phyloP scores from a whole-genome alignment of 2,888 invertebrate genomes.

The Trimorus sp. region DNA sequence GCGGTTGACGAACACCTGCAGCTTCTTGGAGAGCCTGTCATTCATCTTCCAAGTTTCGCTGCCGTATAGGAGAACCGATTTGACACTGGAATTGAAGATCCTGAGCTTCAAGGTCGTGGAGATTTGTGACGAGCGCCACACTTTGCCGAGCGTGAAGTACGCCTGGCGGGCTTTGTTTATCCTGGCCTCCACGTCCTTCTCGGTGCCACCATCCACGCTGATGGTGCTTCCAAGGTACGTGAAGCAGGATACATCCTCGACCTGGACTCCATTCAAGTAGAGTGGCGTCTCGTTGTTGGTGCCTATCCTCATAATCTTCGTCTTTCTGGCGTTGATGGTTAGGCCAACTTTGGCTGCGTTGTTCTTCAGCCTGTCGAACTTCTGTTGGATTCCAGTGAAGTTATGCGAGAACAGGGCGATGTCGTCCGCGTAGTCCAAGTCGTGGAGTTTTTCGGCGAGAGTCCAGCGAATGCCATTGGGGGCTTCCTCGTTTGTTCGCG shows the following conservation, averaged over 20 bases:
- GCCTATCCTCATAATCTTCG: conserved; percentile 29
- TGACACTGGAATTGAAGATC: conserved; percentile 32
- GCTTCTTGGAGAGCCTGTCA: conserved; percentile 1
- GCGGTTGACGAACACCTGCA: conserved; percentile 17
- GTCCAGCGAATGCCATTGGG: conserved; percentile 28
- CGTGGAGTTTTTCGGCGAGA: conserved; percentile 28
- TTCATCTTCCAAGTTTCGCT: conserved; percentile 30
- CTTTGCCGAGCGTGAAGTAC: conserved; percentile 28
- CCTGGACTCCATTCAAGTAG: not conserved
- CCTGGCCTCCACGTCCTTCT: conserved; percentile 4
- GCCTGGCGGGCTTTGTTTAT: conserved; percentile 13
- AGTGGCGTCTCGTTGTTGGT: not conserved
- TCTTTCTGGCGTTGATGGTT: conserved; percentile 17
- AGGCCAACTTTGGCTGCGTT: conserved; percentile 19
- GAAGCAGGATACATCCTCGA: conserved; percentile 19
- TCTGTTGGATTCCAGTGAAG: conserved; percentile 15
- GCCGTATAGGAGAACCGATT: conserved; percentile 36
- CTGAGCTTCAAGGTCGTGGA: conserved; percentile 19
- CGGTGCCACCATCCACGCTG: conserved; percentile 23
- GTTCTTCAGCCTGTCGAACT: not conserved
- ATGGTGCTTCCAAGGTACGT: conserved; percentile 23
- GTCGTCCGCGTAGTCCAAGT: conserved; percentile 26
- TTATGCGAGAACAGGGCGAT: conserved; percentile 19
- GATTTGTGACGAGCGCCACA: not conserved
- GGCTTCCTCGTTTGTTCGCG: conserved; percentile 8